These are phyloP conservation scores for Micropoecilia bifurca DNA, from an alignment of 2,797 vertebrate species.

Conservation along the genomic window DNA sequence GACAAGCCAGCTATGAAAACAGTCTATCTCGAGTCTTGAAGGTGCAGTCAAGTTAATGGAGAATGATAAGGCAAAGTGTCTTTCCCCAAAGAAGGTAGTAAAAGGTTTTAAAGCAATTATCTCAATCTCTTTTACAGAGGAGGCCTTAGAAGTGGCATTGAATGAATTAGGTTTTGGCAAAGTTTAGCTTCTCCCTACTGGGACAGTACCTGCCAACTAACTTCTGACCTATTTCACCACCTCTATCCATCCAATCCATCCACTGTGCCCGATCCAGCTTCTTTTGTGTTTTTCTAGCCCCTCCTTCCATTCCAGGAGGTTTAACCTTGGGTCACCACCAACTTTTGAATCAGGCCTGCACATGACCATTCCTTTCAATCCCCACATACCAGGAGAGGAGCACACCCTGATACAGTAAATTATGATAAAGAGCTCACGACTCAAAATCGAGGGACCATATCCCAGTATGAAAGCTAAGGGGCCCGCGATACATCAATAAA, in stretches of 20 bases:
- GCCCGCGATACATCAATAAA: conserved; percentile 74
- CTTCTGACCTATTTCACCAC: conserved; percentile 65
- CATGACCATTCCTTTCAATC: conserved; percentile 78
- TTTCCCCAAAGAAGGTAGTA: conserved; percentile 58
- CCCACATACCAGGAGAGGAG: conserved; percentile 78
- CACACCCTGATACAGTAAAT: conserved; percentile 79
- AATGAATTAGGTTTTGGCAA: conserved; percentile 44
- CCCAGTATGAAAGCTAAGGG: conserved; percentile 62
- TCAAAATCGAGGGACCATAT: conserved; percentile 63
- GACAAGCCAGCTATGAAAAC: conserved; percentile 75
- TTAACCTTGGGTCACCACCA: conserved; percentile 77
- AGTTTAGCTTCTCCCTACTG: conserved; percentile 49
- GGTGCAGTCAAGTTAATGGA: conserved; percentile 62
- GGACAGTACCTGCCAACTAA: conserved; percentile 41
- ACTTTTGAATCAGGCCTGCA: conserved; percentile 80
- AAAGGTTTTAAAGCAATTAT: conserved; percentile 47
- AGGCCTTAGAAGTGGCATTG: background rate
- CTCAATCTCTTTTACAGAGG: conserved; percentile 16
- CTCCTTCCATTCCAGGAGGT: conserved; percentile 51
- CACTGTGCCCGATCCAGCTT: conserved; percentile 20
- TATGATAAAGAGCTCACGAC: conserved; percentile 78
- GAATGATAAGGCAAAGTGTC: conserved; percentile 65
- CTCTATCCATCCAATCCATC: conserved; percentile 36
- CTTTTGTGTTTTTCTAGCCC: conserved; percentile 51
- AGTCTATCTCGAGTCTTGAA: conserved; percentile 61